Conservation (phyloP, 2,888 invertebrate genomes). For the Metellina segmentata region DNA sequence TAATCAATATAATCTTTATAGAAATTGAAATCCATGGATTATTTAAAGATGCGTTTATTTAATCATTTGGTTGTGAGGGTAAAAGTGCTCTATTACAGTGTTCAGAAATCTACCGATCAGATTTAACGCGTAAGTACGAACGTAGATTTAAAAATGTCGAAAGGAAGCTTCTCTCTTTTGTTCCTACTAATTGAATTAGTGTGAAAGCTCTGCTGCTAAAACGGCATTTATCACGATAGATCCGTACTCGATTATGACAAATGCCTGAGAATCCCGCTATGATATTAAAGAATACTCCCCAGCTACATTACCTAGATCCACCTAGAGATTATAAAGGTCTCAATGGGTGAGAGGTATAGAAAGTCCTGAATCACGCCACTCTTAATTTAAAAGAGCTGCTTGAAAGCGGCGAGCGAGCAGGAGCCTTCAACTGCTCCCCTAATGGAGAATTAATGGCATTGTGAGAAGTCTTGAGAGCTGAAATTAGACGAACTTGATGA, state of each 20-base stretch:
- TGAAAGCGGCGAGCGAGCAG: background rate
- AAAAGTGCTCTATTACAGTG: too few relatives aligned
- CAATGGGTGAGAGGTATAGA: background rate
- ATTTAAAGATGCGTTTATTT: too few relatives aligned
- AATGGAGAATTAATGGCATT: constrained; percentile 51
- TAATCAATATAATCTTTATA: too few relatives aligned
- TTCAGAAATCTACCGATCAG: too few relatives aligned
- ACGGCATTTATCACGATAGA: background rate
- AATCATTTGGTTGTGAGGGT: too few relatives aligned
- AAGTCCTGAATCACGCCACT: background rate
- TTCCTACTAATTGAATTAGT: background rate
- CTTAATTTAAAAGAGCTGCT: background rate
- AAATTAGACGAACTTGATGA: background rate
- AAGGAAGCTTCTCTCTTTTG: too few relatives aligned
- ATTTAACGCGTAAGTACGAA: too few relatives aligned
- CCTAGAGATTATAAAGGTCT: too few relatives aligned
- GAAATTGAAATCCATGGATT: too few relatives aligned
- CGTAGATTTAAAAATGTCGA: too few relatives aligned
- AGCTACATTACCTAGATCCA: background rate
- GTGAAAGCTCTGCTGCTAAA: background rate
- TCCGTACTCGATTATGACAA: background rate
- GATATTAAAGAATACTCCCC: background rate
- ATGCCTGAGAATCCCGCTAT: background rate
- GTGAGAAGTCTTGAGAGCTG: background rate
- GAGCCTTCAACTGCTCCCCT: background rate